phyloP scores from a whole-genome alignment of 2,888 invertebrate genomes.

The Busseola fusca region DNA sequence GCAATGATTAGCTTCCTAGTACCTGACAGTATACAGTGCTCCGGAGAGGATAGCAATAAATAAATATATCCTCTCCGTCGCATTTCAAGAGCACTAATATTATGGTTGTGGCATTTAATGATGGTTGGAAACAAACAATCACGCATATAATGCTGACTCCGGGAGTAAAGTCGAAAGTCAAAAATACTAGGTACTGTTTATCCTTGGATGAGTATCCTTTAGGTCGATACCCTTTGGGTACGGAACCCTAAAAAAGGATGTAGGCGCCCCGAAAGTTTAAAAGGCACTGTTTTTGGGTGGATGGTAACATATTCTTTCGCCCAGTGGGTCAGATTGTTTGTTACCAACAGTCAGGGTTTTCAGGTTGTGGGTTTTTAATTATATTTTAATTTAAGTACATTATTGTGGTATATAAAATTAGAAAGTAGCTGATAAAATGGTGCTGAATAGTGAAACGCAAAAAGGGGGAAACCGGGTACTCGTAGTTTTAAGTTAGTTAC shows the following conservation, averaged over 20 bases:
- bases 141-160: slow-evolving; percentile 13
- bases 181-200: background rate
- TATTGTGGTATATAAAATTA: slow-evolving; percentile 23
- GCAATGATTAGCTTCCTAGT: slow-evolving; percentile 86
- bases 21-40: slow-evolving; percentile 85
- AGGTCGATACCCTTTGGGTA: background rate
- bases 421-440: slow-evolving; percentile 79
- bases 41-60: slow-evolving; percentile 73
- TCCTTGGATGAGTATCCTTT: background rate
- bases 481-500: slow-evolving; percentile 45
- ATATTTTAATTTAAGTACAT: slow-evolving; percentile 5
- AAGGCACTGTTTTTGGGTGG: background rate
- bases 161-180: background rate
- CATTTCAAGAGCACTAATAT: slow-evolving; percentile 71
- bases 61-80: slow-evolving; percentile 70
- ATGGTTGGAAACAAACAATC: slow-evolving; percentile 82
- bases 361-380: slow-evolving; percentile 74
- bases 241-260: too few relatives aligned
- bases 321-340: slow-evolving; percentile 52
- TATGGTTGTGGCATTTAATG: slow-evolving; percentile 69
- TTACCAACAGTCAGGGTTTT: slow-evolving; percentile 75
- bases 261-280: background rate
- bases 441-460: slow-evolving; percentile 76
- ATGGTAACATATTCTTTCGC: background rate
- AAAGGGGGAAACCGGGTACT: slow-evolving; percentile 71